These are phyloP conservation scores for Porites australiensis DNA, from an alignment of 64 coral and sea anemone genomes.

Conservation along the genomic window DNA sequence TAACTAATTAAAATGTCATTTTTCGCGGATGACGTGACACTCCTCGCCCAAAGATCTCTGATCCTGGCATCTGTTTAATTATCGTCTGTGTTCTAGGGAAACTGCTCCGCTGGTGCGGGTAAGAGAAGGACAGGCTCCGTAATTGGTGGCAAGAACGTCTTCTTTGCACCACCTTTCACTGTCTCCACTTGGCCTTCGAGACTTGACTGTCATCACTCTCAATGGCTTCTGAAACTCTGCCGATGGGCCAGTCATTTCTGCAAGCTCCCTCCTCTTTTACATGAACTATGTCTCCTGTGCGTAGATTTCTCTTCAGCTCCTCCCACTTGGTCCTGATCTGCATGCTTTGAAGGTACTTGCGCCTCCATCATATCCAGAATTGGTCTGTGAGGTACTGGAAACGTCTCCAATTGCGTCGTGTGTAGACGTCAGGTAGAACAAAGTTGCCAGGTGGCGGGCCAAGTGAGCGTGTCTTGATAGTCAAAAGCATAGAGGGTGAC, in stretches of 20 bases:
- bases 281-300: constrained; percentile 9
- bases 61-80: not conserved
- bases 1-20: too few relatives aligned
- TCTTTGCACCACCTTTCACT: not conserved
- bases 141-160: not conserved
- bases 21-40: not conserved
- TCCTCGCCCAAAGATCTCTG: constrained; percentile 20
- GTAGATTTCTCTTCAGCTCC: not conserved
- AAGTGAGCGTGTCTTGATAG: not conserved
- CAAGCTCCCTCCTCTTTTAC: constrained; percentile 7
- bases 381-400: constrained; percentile 26
- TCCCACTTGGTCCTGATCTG: constrained; percentile 15
- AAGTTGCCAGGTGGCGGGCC: constrained; percentile 44
- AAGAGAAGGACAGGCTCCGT: not conserved
- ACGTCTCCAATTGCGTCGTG: constrained; percentile 24
- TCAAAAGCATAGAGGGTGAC: not conserved
- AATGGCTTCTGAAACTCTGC: constrained; percentile 7
- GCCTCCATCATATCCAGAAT: constrained; percentile 45
- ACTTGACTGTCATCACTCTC: constrained; percentile 3
- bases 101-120: not conserved
- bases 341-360: constrained; percentile 5
- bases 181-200: not conserved
- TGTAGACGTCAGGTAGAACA: constrained; percentile 31
- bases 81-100: not conserved
- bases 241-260: constrained; percentile 40